Evolutionary conservation across 2,888 invertebrate genomes (phyloP).

Genomic region (Tryphoninae sp.): DNA sequence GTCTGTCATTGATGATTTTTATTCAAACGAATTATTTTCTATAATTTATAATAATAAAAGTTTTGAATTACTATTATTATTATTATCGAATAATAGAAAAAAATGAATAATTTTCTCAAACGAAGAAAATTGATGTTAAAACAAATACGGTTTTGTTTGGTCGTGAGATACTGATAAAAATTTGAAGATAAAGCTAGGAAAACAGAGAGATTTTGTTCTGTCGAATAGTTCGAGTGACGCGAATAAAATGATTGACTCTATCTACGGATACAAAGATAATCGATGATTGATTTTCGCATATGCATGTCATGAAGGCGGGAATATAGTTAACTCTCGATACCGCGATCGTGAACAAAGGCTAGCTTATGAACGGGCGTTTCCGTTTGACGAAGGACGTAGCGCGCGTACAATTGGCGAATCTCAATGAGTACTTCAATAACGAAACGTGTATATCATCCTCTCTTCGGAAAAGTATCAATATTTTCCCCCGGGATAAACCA

Average conservation of each 20-base stretch:
- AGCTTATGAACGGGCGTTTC: no score
- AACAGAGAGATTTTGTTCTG: not conserved
- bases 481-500: not conserved
- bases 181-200: not conserved
- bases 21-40: no score
- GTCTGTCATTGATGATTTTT: no score
- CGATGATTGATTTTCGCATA: slow-evolving; percentile 29
- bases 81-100: no score
- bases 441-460: not conserved
- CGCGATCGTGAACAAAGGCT: not conserved
- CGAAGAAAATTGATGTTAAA: no score
- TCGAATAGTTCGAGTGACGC: not conserved
- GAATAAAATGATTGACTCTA: not conserved
- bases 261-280: slow-evolving; percentile 29
- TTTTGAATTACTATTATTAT: no score
- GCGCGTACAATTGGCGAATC: not conserved
- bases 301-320: not conserved
- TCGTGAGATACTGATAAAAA: no score
- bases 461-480: not conserved
- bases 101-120: no score
- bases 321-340: slow-evolving; percentile 9
- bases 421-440: not conserved
- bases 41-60: no score
- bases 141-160: no score
- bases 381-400: no score